Evolutionary conservation across 2,113 vertebrate genomes (phyloP).

Genomic region (Galemys pyrenaicus): DNA sequence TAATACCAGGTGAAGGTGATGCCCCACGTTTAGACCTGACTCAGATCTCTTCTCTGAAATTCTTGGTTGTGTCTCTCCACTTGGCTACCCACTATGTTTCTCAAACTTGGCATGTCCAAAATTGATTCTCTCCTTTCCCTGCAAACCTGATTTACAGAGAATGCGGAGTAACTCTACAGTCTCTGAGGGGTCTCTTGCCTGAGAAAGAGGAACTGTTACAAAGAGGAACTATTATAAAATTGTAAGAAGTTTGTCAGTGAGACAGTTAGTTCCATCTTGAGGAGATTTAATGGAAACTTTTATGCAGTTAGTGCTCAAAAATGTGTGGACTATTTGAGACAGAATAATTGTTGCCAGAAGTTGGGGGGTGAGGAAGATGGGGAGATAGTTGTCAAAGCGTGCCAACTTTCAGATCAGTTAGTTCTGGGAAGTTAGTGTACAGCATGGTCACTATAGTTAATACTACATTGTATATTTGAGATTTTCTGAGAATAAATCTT

Average conservation of each 20-base stretch:
- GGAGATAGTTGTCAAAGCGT: too few species aligned
- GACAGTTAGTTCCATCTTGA: background rate
- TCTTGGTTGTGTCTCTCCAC: background rate
- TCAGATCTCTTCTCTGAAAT: background rate
- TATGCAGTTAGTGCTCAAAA: background rate
- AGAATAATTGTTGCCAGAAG: too few species aligned
- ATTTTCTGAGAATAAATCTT: too few species aligned
- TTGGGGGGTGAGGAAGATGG: too few species aligned
- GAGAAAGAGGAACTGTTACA: background rate
- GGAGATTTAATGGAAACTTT: background rate
- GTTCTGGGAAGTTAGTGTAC: too few species aligned
- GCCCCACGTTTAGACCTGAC: background rate
- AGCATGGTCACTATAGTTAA: too few species aligned
- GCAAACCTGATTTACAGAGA: background rate
- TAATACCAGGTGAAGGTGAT: background rate
- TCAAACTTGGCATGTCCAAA: background rate
- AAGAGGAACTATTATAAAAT: background rate
- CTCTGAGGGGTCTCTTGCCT: background rate
- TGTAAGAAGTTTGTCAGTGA: background rate
- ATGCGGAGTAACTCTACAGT: background rate
- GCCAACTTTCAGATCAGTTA: too few species aligned
- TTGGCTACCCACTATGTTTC: background rate
- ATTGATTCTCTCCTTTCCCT: background rate
- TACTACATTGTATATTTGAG: too few species aligned
- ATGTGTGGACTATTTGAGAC: background rate